Evolutionary conservation across 1,140 invertebrate genomes (phyloP), one percentile per base, ranked within the genome.

Genomic region (Coenobita brevimanus): DNA sequence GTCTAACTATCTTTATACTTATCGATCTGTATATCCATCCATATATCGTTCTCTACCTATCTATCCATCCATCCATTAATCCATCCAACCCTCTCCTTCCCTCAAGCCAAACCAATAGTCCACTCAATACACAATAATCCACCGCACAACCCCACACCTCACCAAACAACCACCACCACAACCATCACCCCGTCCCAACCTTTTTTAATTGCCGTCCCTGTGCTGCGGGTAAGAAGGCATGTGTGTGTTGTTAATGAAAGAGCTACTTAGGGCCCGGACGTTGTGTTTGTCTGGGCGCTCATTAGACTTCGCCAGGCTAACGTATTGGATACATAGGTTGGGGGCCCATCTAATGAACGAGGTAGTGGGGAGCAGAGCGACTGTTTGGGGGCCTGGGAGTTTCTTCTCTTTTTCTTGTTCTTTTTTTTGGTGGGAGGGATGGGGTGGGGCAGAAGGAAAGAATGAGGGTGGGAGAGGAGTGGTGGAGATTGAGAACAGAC

Each of bases 201-300:
- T n/a, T n/a, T n/a, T n/a, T n/a, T 82, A 82, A 82, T 82, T 69
- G 80, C 41, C 13, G 64, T 60, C 17, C 38, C 50, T 1, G 15
- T 73, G 33, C 41, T 36, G 80, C 27, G 62, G 79, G 80, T 82
- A 82, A 82, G 60, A 62, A 82, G 80, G 41, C 64, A 24, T 69
- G 80, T 71, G 80, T 82, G 80, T 71, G 80, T 82, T 71, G 60
- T 82, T 82, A 82, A 82, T 82, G 67, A 82, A 82, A 69, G 80
- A 82, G 80, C 60, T 82, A 82, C 80, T 69, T 50, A 43, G 80
- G 67, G 80, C 10, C 15, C 27, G 80, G 67, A 67, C 38, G 41
- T 67, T 69, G 24, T 69, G 60, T 60, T 43, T 57, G 62, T 43
- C 62, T 3, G 15, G 62, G 38, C 46, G 80, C 41, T 82, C 80